Evolutionary conservation across 2,888 invertebrate genomes (phyloP), one percentile per base, ranked within the genome.

Genomic region (Eledona agricola): DNA sequence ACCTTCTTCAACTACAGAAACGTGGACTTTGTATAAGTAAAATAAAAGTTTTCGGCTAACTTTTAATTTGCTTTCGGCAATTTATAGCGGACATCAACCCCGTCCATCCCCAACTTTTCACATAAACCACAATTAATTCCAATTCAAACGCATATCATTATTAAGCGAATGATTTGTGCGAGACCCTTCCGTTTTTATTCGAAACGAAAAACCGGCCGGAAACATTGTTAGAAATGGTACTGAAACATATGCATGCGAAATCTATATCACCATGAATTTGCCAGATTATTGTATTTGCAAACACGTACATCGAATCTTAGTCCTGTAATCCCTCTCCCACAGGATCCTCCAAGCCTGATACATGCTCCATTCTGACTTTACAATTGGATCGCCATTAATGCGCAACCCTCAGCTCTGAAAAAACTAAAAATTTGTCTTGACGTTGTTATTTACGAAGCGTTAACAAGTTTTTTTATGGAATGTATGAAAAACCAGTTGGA

Each of bases 41-140:
- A 59, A 61, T 56, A 58, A 46, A 59, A 56, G 47, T 59, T 56
- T 34, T 16, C 45, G 10, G 28, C 17, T 5, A 51, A 50, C 50
- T 59, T 57, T 53, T 55, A 61, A 59, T 59, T 61, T 55, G 55
- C 51, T 61, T 57, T 50, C 55, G 55, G 55, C 56, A 57, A 53
- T 60, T 59, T 60, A 60, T 57, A 58, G 58, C 46, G 51, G 52
- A 19, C 43, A 55, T 51, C 50, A 49, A 52, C 51, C 54, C 26
- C 25, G 9, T 4, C 20, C 6, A 32, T 19, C 13, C 22, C 34
- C 17, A 50, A 40, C 40, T 31, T 50, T 22, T 13, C 31, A 37
- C 20, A 50, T 35, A 49, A 28, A 37, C 23, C 15, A 35, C 20
- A 26, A 42, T 17, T 17, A 28, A 28, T 47, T 26, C 25, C 9